These are phyloP conservation scores for Venustoraphidia nigricollis DNA, from an alignment of 2,888 invertebrate species.

Conservation along the genomic window DNA sequence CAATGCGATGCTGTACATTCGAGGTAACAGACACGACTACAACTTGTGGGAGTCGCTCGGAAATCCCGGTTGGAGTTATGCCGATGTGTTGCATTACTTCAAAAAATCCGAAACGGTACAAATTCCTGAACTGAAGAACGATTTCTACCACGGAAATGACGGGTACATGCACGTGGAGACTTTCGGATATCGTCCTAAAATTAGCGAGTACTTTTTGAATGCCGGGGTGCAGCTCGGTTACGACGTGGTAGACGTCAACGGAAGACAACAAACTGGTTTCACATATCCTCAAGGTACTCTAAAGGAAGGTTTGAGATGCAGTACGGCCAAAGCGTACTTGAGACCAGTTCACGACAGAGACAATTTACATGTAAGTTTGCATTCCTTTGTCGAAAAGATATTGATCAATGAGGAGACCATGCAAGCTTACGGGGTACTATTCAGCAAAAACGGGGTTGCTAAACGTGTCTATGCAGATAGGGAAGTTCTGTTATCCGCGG, in stretches of 20 bases:
- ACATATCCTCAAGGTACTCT: slow-evolving; percentile 62
- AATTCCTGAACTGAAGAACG: slow-evolving; percentile 41
- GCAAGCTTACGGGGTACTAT: slow-evolving; percentile 49
- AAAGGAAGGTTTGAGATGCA: slow-evolving; percentile 64
- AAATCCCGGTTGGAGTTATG: slow-evolving; percentile 63
- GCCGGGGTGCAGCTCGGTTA: slow-evolving; percentile 59
- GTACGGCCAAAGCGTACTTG: slow-evolving; percentile 69
- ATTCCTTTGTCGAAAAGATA: slow-evolving; percentile 52
- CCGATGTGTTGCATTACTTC: slow-evolving; percentile 60
- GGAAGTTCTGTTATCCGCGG: slow-evolving; percentile 78
- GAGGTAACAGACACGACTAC: slow-evolving; percentile 73
- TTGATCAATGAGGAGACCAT: slow-evolving; percentile 42
- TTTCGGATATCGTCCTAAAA: slow-evolving; percentile 51
- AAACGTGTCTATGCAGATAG: slow-evolving; percentile 40
- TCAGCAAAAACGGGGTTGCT: slow-evolving; percentile 37
- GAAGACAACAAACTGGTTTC: slow-evolving; percentile 63
- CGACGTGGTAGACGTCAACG: slow-evolving; percentile 56
- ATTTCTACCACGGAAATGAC: slow-evolving; percentile 49
- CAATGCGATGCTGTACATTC: slow-evolving; percentile 80
- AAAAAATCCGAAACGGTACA: slow-evolving; percentile 65
- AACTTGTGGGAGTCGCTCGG: slow-evolving; percentile 71
- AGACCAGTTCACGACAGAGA: slow-evolving; percentile 45
- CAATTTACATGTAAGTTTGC: slow-evolving; percentile 58
- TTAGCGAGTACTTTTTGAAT: slow-evolving; percentile 50
- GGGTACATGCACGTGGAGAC: slow-evolving; percentile 62